Conservation (phyloP, 2,797 vertebrate genomes). For the Acanthornis magna region DNA sequence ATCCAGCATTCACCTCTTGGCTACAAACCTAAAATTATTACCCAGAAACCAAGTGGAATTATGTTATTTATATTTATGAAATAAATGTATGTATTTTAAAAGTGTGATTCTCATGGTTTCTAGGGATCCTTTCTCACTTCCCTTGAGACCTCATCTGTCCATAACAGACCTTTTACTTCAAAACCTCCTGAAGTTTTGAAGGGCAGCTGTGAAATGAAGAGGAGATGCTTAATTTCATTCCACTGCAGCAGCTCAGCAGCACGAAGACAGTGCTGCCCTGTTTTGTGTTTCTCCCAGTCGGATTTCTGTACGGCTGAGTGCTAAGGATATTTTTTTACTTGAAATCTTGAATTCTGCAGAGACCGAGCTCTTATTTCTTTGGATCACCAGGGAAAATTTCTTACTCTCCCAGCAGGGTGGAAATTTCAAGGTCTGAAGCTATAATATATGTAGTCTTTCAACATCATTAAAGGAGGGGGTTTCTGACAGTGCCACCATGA, state of each 20-base stretch:
- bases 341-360: slow-evolving; percentile 23
- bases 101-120: background rate
- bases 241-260: background rate
- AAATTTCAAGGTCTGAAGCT: background rate
- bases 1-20: background rate
- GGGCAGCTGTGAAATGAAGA: background rate
- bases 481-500: background rate
- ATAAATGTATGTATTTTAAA: background rate
- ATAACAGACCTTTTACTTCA: background rate
- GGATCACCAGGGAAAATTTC: background rate
- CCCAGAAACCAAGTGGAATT: background rate
- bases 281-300: background rate
- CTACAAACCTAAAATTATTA: background rate
- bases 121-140: background rate
- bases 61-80: background rate
- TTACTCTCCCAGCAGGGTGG: background rate
- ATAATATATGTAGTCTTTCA: background rate
- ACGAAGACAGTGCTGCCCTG: rapidly evolving
- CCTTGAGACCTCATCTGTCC: background rate
- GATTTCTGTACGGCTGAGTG: background rate
- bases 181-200: background rate
- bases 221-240: background rate
- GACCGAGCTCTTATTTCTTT: background rate
- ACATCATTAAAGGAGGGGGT: background rate
- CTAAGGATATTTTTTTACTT: background rate